Conservation (phyloP, 2,797 vertebrate species). For the Centropyge bicolor region DNA sequence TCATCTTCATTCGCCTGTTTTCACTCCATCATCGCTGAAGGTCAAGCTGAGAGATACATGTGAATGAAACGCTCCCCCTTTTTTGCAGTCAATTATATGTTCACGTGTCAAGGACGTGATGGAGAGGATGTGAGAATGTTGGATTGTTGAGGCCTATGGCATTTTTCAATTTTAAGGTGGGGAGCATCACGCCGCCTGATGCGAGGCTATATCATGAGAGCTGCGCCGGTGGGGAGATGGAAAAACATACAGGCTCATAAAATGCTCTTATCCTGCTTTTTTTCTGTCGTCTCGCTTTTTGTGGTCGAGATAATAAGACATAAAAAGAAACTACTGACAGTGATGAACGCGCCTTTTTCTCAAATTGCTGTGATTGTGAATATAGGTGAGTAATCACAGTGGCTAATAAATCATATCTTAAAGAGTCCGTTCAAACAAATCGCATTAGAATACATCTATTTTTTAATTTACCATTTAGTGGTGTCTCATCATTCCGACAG, state of each 20-base stretch:
- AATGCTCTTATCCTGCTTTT: slow-evolving; percentile 47
- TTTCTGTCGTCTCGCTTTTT: slow-evolving; percentile 32
- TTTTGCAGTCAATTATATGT: slow-evolving; percentile 72
- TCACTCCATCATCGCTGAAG: slow-evolving; percentile 74
- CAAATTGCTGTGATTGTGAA: neutral
- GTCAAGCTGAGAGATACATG: slow-evolving; percentile 73
- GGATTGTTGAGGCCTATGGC: slow-evolving; percentile 31
- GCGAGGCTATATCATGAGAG: slow-evolving; percentile 50
- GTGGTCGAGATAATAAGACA: slow-evolving; percentile 50
- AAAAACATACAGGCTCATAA: slow-evolving; percentile 46
- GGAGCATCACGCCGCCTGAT: slow-evolving; percentile 34
- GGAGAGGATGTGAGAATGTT: slow-evolving; percentile 48
- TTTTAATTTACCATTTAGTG: neutral
- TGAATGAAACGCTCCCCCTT: slow-evolving; percentile 62
- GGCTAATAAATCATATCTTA: slow-evolving; percentile 12
- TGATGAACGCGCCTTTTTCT: neutral
- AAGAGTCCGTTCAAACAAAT: neutral
- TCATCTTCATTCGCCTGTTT: slow-evolving; percentile 67
- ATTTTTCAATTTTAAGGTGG: slow-evolving; percentile 58
- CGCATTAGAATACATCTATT: neutral
- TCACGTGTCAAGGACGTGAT: slow-evolving; percentile 53
- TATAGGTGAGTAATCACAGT: neutral
- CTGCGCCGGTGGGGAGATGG: slow-evolving; percentile 45
- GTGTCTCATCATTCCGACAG: neutral
- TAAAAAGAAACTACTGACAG: slow-evolving; percentile 18